Conservation (phyloP, 2,888 invertebrate genomes). For the Mamestra brassicae region DNA sequence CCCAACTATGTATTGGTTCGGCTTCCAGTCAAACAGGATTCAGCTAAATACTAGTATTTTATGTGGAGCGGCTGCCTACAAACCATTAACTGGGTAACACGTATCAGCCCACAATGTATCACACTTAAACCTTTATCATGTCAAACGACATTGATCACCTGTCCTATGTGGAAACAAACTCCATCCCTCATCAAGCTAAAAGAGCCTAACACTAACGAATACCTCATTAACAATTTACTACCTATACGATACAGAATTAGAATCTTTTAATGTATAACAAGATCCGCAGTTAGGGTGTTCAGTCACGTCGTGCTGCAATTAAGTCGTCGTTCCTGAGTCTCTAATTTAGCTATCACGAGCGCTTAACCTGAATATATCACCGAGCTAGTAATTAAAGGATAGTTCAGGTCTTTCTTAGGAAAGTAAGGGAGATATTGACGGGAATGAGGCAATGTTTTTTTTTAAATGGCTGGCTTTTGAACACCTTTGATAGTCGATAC, state of each 20-base stretch:
- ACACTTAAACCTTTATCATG: not conserved
- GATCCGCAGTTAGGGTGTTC: conserved; percentile 70
- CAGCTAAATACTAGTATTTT: too few species aligned
- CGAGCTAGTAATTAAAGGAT: conserved; percentile 77
- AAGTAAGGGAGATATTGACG: conserved; percentile 17
- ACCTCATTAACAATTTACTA: conserved; percentile 52
- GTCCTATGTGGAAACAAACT: not conserved
- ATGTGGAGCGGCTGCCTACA: too few species aligned
- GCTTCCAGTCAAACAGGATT: too few species aligned
- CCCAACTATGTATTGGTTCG: too few species aligned
- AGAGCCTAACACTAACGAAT: not conserved
- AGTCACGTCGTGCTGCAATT: conserved; percentile 80
- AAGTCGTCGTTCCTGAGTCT: conserved; percentile 78
- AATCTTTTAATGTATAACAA: conserved; percentile 67
- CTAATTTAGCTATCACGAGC: conserved; percentile 84
- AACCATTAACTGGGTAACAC: too few species aligned
- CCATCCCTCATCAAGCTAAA: not conserved
- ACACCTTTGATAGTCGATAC: too few species aligned
- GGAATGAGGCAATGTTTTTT: not conserved
- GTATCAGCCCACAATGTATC: too few species aligned
- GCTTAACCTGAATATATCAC: conserved; percentile 83
- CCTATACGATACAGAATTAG: conserved; percentile 55
- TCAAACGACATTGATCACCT: not conserved
- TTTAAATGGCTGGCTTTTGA: not conserved
- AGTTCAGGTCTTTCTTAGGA: conserved; percentile 58